phyloP scores from a whole-genome alignment of 1,140 invertebrate species.

The Mactra quadrangularis region DNA sequence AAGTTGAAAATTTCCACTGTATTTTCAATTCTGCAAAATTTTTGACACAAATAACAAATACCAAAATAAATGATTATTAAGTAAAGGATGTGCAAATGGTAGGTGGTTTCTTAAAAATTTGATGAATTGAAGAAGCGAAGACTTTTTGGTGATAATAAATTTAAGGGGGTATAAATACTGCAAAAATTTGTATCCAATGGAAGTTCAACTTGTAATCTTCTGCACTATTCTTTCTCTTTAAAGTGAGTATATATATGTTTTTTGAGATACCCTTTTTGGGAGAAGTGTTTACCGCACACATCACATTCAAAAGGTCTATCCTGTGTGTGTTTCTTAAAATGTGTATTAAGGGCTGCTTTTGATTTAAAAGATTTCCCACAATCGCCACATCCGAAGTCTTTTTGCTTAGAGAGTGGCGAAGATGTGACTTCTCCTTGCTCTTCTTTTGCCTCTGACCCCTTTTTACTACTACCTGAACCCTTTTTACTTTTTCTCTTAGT shows the following conservation, averaged over 20 bases:
- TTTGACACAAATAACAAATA: too few relatives aligned
- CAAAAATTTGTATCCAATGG: too few relatives aligned
- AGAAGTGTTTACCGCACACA: conserved; percentile 87
- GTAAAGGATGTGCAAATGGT: too few relatives aligned
- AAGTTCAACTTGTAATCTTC: background rate
- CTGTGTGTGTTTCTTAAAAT: conserved; percentile 95
- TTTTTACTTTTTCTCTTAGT: conserved; percentile 3
- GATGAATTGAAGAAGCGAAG: too few relatives aligned
- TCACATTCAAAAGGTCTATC: conserved; percentile 97
- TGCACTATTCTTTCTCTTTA: conserved; percentile 4
- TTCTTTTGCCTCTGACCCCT: background rate
- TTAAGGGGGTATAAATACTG: too few relatives aligned
- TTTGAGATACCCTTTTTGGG: conserved; percentile 56
- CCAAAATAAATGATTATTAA: too few relatives aligned
- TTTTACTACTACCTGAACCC: background rate
- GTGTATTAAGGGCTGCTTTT: conserved; percentile 57
- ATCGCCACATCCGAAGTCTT: conserved; percentile 93
- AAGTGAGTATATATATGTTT: conserved; percentile 59
- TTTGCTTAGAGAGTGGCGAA: background rate
- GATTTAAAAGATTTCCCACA: conserved; percentile 94
- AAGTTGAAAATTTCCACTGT: too few relatives aligned
- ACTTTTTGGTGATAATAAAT: too few relatives aligned
- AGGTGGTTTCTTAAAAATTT: too few relatives aligned
- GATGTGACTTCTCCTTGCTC: background rate
- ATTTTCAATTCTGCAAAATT: too few relatives aligned